phyloP scores from a whole-genome alignment of 2,797 vertebrate genomes.

The Phrynocephalus forsythii region DNA sequence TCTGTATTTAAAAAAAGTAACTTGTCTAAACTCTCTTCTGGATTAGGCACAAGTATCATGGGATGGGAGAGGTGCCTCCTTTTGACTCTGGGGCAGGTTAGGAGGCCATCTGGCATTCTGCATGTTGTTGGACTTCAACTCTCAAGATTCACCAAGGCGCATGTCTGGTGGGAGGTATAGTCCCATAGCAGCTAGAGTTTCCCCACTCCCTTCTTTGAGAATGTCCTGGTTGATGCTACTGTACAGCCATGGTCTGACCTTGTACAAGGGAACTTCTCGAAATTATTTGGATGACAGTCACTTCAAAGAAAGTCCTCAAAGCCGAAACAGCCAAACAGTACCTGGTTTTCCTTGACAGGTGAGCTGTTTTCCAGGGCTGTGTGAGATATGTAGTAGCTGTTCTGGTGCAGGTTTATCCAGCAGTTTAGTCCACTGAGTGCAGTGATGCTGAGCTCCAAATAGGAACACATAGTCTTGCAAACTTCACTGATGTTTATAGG shows the following conservation, averaged over 20 bases:
- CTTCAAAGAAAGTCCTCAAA: not conserved
- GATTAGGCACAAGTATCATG: not conserved
- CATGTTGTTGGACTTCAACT: not conserved
- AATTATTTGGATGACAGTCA: not conserved
- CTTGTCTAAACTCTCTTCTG: not conserved
- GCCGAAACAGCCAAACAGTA: not conserved
- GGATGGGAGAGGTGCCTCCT: too few species aligned
- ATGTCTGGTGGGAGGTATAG: not conserved
- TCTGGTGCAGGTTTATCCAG: too few species aligned
- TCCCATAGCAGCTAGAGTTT: not conserved
- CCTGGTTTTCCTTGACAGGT: not conserved
- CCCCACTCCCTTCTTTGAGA: not conserved
- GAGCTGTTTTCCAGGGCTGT: not conserved
- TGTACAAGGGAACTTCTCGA: not conserved
- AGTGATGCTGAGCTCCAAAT: not conserved
- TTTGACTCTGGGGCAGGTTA: not conserved
- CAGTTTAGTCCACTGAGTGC: not conserved
- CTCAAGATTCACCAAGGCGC: not conserved
- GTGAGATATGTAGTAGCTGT: not conserved
- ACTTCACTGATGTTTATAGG: constrained; percentile 2
- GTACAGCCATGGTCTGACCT: not conserved
- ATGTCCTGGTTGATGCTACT: not conserved
- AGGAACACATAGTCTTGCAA: not conserved
- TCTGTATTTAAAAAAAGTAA: not conserved
- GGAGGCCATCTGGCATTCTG: not conserved